Percentiles rank a stretch among this genome's conserved stretches.
Evolutionary conservation across 2,797 vertebrate genomes (phyloP).

Genomic region (Onychomys torridus): DNA sequence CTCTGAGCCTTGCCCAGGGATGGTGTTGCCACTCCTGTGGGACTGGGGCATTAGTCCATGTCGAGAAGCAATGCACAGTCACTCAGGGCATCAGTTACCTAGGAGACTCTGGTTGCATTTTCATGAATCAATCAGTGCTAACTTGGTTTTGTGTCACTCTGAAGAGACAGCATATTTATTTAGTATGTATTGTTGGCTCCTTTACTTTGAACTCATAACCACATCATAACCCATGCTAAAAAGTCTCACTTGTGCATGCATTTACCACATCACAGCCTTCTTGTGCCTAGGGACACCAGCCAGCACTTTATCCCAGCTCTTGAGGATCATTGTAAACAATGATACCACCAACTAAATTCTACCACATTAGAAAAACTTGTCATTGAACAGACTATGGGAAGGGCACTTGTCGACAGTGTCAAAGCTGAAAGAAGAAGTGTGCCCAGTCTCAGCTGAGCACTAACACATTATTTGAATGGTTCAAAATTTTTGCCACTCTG

Average conservation of each 20-base stretch:
- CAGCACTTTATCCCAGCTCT: neutral
- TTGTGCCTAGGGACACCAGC: neutral
- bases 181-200: no score
- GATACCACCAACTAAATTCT: neutral
- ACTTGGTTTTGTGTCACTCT: neutral
- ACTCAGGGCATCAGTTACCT: neutral
- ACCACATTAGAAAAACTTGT: neutral
- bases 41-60: no score
- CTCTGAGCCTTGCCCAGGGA: neutral
- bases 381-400: neutral
- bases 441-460: neutral
- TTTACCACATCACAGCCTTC: neutral
- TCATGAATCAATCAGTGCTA: neutral
- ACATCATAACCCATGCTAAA: neutral
- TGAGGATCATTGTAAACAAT: neutral
- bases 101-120: neutral
- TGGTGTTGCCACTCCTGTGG: neutral
- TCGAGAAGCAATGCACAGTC: neutral
- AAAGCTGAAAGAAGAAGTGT: neutral
- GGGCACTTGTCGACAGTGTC: neutral
- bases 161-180: neutral
- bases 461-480: no score
- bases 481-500: neutral
- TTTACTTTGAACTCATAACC: neutral
- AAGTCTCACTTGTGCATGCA: neutral